Evolutionary conservation across 2,113 vertebrate species (phyloP).

Genomic region (Xenus cinereus): DNA sequence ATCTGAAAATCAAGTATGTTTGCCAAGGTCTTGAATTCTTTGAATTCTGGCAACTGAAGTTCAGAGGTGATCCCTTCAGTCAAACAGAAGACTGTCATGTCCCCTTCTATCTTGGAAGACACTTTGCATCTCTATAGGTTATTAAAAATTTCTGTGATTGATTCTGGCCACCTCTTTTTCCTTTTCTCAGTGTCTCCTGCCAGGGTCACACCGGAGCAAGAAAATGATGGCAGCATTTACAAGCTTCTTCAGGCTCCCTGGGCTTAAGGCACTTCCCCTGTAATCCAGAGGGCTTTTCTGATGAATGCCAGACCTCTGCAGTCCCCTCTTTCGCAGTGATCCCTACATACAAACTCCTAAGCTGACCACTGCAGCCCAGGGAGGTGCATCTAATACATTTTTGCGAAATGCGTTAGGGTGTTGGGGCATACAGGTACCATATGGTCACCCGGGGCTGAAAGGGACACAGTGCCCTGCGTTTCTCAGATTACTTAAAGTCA

Average conservation of each 20-base stretch:
- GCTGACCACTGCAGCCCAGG: neutral
- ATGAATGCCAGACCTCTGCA: neutral
- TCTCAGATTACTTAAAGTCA: neutral
- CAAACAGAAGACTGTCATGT: neutral
- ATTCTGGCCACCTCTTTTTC: neutral
- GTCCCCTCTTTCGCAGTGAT: neutral
- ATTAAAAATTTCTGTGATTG: neutral
- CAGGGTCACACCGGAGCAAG: neutral
- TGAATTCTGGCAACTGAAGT: conserved; percentile 37
- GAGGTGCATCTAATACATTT: neutral
- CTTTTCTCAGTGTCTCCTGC: neutral
- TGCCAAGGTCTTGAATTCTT: conserved; percentile 27
- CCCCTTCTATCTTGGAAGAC: neutral
- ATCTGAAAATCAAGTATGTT: neutral
- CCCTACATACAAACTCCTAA: neutral
- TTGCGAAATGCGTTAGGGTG: neutral
- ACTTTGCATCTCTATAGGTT: neutral
- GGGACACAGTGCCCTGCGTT: neutral
- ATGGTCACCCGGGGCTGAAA: neutral
- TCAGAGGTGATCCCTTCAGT: conserved; percentile 33
- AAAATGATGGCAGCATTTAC: neutral
- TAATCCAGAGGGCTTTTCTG: neutral
- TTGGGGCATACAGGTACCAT: accelerated
- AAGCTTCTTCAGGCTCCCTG: neutral
- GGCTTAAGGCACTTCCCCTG: neutral